A percentile compares a stretch with the other conserved stretches of the same genome.
phyloP scores from a whole-genome alignment of 2,797 vertebrate species.

The Betta splendens region DNA sequence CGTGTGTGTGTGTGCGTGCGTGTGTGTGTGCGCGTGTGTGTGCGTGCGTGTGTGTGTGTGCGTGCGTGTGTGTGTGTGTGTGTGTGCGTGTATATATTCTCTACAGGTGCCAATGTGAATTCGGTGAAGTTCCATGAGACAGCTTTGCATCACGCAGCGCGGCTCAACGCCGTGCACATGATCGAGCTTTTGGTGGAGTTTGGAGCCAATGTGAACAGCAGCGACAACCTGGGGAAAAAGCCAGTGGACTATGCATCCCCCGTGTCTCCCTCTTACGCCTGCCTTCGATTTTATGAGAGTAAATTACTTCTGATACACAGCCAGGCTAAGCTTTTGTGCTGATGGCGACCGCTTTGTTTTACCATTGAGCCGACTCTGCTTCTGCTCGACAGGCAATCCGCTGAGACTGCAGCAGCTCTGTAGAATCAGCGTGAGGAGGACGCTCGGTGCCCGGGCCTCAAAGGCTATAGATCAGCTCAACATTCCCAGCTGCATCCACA shows the following conservation, averaged over 20 bases:
- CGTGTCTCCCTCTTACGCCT: constrained; percentile 75
- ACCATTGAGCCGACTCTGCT: background rate
- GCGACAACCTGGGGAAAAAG: constrained; percentile 85
- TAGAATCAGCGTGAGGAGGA: constrained; percentile 82
- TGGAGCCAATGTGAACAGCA: constrained; percentile 84
- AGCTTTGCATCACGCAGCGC: constrained; percentile 89
- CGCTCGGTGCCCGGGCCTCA: constrained; percentile 77
- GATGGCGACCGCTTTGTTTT: background rate
- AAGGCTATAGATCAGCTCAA: constrained; percentile 82
- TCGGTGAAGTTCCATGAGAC: constrained; percentile 90
- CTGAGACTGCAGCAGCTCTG: constrained; percentile 88
- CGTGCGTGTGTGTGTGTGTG: no score
- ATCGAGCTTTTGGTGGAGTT: constrained; percentile 89
- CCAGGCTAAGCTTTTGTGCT: background rate
- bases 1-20: no score
- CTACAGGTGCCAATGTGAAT: constrained; percentile 89
- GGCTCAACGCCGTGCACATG: constrained; percentile 79
- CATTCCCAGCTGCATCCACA: constrained; percentile 78
- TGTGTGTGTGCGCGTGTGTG: no score
- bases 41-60: no score
- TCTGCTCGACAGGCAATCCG: constrained; percentile 74
- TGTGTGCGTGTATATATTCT: no score
- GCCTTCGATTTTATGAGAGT: constrained; percentile 87
- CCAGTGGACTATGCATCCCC: constrained; percentile 84
- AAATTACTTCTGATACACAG: constrained; percentile 32